Evolutionary conservation across 2,797 vertebrate species (phyloP).

Genomic region (Knipowitschia caucasica): DNA sequence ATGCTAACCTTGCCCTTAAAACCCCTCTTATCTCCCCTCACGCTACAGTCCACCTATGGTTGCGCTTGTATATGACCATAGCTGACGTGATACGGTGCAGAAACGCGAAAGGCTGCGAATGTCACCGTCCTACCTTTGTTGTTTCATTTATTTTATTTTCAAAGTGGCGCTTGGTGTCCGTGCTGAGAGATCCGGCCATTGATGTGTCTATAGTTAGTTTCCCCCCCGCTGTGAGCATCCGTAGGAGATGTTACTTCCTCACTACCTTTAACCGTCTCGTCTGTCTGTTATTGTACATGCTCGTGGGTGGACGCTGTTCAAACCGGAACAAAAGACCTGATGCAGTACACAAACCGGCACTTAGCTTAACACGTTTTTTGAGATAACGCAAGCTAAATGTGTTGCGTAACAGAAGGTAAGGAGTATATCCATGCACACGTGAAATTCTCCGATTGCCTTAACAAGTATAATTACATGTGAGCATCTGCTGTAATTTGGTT

Average conservation of each 20-base stretch:
- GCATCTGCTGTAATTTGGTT: conserved; percentile 1
- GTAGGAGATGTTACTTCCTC: conserved; percentile 68
- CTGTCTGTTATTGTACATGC: conserved; percentile 33
- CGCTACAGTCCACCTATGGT: conserved; percentile 33
- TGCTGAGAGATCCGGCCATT: conserved; percentile 80
- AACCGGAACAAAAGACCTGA: conserved; percentile 52
- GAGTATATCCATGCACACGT: background rate
- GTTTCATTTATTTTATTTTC: conserved; percentile 87
- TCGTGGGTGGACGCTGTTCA: conserved; percentile 25
- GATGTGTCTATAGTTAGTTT: conserved; percentile 83
- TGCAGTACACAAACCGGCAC: conserved; percentile 3
- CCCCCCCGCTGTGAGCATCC: conserved; percentile 73
- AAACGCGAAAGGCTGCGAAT: conserved; percentile 78
- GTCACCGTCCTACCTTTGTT: conserved; percentile 82
- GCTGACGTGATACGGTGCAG: conserved; percentile 65
- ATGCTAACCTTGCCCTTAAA: conserved; percentile 45
- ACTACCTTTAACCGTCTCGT: conserved; percentile 43
- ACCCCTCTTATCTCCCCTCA: conserved; percentile 28
- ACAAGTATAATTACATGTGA: conserved; percentile 9
- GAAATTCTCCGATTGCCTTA: conserved; percentile 6
- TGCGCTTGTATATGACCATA: conserved; percentile 23
- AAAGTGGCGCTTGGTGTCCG: conserved; percentile 81
- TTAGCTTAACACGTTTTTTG: background rate
- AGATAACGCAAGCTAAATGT: background rate
- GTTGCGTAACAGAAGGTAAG: conserved; percentile 3